Evolutionary conservation across 2,797 vertebrate genomes (phyloP).

Genomic region (Borostomias antarcticus): DNA sequence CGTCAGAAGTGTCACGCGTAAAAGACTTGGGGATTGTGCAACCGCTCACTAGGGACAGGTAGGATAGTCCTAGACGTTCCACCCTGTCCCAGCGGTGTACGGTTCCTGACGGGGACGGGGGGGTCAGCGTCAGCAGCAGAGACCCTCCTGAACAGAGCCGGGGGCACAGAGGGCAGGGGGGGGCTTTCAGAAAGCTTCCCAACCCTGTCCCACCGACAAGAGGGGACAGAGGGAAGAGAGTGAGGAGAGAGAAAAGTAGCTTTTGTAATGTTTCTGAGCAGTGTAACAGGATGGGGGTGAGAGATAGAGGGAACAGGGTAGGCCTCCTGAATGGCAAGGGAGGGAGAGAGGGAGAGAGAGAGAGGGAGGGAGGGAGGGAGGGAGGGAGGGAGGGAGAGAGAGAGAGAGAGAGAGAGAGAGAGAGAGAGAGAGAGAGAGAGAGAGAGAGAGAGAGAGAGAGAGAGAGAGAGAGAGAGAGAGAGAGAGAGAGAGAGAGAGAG

Average conservation of each 20-base stretch:
- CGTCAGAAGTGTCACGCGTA: too few relatives aligned
- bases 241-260: not conserved
- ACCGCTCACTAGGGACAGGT: not conserved
- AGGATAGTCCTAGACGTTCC: too few relatives aligned
- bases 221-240: not conserved
- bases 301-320: not conserved
- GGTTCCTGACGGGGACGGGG: not conserved
- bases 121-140: not conserved
- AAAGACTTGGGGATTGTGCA: too few relatives aligned
- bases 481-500: not conserved
- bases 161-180: conserved; percentile 1
- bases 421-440: not conserved
- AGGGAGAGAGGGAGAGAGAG: conserved; percentile 4
- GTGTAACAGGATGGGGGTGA: conserved; percentile 7
- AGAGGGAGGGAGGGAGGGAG: not conserved
- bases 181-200: conserved; percentile 18
- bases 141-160: not conserved
- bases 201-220: conserved; percentile 21
- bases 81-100: too few relatives aligned
- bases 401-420: conserved; percentile 8
- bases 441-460: conserved; percentile 2
- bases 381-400: conserved; percentile 6
- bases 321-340: conserved; percentile 8
- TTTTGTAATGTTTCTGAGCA: conserved; percentile 32
- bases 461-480: not conserved